Conservation (phyloP, 2,113 vertebrate genomes). For the Sinosuthora webbiana region DNA sequence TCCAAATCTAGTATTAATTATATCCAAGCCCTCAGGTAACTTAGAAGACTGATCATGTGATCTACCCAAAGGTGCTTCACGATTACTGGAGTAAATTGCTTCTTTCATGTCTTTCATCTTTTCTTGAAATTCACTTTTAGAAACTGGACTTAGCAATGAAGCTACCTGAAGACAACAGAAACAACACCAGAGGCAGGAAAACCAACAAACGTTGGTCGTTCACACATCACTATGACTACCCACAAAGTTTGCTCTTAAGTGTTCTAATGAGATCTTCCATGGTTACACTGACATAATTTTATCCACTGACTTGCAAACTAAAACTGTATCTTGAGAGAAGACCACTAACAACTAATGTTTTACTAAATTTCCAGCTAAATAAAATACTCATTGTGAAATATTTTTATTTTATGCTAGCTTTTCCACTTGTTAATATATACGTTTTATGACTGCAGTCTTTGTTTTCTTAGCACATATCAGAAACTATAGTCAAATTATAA, state of each 20-base stretch:
- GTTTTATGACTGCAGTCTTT: not conserved
- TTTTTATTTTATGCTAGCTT: not conserved
- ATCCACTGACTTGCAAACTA: not conserved
- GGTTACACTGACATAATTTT: not conserved
- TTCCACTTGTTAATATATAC: not conserved
- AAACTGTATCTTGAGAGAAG: not conserved
- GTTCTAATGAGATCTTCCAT: not conserved
- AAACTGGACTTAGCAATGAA: conserved; percentile 74
- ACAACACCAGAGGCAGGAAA: not conserved
- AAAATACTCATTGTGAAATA: not conserved
- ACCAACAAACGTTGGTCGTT: not conserved
- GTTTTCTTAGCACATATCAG: not conserved
- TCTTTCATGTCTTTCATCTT: conserved; percentile 78
- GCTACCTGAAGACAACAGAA: conserved; percentile 68
- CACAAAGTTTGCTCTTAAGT: not conserved
- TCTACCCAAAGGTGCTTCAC: conserved; percentile 74
- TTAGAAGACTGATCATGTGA: conserved; percentile 66
- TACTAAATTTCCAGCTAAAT: not conserved
- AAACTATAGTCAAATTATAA: not conserved
- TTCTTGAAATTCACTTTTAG: conserved; percentile 79
- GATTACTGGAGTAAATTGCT: conserved; percentile 70
- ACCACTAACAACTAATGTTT: not conserved
- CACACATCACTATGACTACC: not conserved
- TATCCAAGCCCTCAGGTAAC: conserved; percentile 74
- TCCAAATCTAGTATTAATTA: conserved; percentile 78